These are phyloP conservation scores for Coturnix japonica DNA, from an alignment of 2,113 vertebrate genomes.

Conservation along the genomic window DNA sequence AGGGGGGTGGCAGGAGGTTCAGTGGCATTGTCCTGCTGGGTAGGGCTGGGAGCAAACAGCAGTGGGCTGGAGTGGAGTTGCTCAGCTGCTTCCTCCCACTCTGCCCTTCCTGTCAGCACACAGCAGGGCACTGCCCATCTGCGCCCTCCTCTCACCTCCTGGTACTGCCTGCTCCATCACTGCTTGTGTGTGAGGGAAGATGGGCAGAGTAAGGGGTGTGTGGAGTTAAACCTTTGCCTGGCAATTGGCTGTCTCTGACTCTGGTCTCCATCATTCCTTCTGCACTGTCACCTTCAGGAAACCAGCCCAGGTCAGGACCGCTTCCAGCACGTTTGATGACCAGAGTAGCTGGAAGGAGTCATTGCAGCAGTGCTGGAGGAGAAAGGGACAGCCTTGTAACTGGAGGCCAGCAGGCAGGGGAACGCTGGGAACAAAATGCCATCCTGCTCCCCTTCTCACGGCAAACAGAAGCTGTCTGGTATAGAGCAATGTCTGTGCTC, in stretches of 20 bases:
- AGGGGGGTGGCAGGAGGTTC: neutral
- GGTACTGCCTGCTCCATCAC: neutral
- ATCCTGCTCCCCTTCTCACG: neutral
- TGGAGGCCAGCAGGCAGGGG: neutral
- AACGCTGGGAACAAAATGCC: neutral
- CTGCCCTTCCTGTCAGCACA: slow-evolving; percentile 29
- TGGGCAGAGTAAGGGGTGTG: neutral
- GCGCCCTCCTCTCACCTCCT: neutral
- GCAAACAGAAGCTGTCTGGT: neutral
- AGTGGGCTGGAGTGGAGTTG: neutral
- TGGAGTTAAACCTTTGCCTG: neutral
- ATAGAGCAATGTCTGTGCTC: neutral
- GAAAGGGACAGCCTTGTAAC: neutral
- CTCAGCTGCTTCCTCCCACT: slow-evolving; percentile 40
- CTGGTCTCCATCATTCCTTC: neutral
- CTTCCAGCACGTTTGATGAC: neutral
- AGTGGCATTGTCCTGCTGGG: neutral
- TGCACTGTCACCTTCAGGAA: neutral
- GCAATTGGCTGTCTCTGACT: neutral
- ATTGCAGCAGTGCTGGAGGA: neutral
- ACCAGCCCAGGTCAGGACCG: neutral
- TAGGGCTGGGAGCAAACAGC: neutral
- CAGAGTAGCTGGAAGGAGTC: neutral
- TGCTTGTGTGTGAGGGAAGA: neutral
- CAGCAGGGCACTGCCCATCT: neutral